These are phyloP conservation scores for Fulmarus glacialis DNA, from an alignment of 2,113 vertebrate genomes.

Conservation along the genomic window DNA sequence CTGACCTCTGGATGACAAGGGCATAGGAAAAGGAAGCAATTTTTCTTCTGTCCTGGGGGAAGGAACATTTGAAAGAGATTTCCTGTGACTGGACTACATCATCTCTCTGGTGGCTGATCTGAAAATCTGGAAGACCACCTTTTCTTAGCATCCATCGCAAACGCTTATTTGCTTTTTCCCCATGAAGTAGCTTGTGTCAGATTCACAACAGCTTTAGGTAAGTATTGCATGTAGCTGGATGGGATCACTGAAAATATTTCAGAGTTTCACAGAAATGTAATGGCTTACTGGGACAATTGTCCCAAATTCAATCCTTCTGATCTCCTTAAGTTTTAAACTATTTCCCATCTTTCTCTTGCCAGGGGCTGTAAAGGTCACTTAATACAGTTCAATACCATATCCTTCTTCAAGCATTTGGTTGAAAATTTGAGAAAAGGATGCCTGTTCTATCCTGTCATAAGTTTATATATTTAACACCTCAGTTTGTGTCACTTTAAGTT, in stretches of 20 bases:
- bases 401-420: not conserved
- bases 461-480: not conserved
- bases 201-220: not conserved
- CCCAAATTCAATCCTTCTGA: not conserved
- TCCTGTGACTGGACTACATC: constrained; percentile 60
- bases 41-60: constrained; percentile 62
- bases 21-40: constrained; percentile 67
- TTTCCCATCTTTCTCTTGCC: not conserved
- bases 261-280: not conserved
- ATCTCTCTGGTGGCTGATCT: constrained; percentile 18
- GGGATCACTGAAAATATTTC: not conserved
- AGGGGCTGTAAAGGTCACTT: not conserved
- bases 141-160: not conserved
- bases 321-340: not conserved
- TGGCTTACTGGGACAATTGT: not conserved
- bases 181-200: not conserved
- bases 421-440: not conserved
- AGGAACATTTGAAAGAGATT: constrained; percentile 57
- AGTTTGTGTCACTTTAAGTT: not conserved
- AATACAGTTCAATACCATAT: not conserved
- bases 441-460: not conserved
- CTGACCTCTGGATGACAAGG: constrained; percentile 55
- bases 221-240: not conserved
- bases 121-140: constrained; percentile 14
- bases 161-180: not conserved